A percentile compares a stretch with the other conserved stretches of the same genome.
Evolutionary conservation across 2,113 vertebrate species (phyloP).

Genomic region (Lasiurus cinereus): DNA sequence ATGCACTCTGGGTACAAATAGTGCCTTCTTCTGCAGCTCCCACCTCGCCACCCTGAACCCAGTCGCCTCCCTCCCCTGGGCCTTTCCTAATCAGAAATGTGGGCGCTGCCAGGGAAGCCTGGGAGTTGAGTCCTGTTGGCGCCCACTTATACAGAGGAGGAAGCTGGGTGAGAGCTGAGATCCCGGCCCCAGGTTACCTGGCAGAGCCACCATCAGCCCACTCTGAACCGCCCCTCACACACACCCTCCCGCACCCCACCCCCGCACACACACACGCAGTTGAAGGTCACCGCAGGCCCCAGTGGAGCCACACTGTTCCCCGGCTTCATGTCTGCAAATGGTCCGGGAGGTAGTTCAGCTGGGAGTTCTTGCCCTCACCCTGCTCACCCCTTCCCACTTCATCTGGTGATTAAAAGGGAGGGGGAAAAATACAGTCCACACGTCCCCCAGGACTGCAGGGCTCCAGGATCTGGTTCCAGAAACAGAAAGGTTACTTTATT

Average conservation of each 20-base stretch:
- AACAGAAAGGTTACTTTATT: conserved; percentile 75
- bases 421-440: background rate
- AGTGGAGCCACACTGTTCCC: background rate
- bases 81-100: background rate
- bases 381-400: background rate
- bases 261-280: background rate
- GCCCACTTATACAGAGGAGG: background rate
- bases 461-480: conserved; percentile 70
- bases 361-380: background rate
- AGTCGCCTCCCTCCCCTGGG: accelerated
- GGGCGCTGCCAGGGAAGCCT: background rate
- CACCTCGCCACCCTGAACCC: background rate
- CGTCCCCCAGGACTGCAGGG: background rate
- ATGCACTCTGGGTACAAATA: background rate
- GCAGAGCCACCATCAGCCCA: background rate
- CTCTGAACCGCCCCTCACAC: background rate
- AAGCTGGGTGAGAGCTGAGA: background rate
- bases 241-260: accelerated
- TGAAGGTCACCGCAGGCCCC: background rate
- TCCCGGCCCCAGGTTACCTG: background rate
- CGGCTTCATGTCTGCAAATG: background rate
- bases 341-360: background rate
- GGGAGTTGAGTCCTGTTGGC: background rate
- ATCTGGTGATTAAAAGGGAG: conserved; percentile 33
- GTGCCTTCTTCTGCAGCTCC: background rate